Conservation (phyloP, 1,140 invertebrate genomes). For the Araneus ventricosus region DNA sequence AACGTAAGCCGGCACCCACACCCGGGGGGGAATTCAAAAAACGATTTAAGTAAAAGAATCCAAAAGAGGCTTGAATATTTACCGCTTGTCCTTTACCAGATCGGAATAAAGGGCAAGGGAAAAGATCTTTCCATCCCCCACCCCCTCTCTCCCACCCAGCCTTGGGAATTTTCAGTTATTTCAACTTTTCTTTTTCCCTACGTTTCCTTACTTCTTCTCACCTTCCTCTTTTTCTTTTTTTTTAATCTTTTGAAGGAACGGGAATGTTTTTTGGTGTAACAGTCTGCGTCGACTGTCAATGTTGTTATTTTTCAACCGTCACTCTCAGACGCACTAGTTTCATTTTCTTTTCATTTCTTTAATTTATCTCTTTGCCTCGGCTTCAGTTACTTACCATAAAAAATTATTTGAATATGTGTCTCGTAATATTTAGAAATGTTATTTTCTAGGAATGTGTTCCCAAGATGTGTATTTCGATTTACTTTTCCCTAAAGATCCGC, state of each 20-base stretch:
- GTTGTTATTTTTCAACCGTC: not conserved
- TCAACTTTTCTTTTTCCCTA: not conserved
- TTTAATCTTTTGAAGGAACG: not conserved
- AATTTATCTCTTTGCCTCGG: not conserved
- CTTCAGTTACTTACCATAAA: too few species aligned
- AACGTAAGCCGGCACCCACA: conserved; percentile 25
- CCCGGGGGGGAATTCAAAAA: conserved; percentile 58
- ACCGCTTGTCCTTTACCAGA: conserved; percentile 52
- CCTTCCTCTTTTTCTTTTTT: not conserved
- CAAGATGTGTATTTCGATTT: too few species aligned
- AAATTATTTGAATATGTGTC: too few species aligned
- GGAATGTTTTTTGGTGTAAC: conserved; percentile 6
- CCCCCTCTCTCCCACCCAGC: not conserved
- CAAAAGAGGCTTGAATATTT: conserved; percentile 56
- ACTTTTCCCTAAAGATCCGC: fast-evolving
- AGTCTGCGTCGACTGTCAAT: not conserved
- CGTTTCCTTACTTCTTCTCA: not conserved
- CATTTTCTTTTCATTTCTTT: not conserved
- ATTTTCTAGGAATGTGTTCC: too few species aligned
- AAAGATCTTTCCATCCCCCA: not conserved
- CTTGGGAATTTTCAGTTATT: conserved; percentile 14
- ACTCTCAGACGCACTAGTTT: not conserved
- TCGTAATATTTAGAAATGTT: too few species aligned
- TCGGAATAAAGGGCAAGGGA: not conserved
- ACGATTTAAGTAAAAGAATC: conserved; percentile 56